phyloP scores from a whole-genome alignment of 2,113 vertebrate genomes.

The Engystomops pustulosus region DNA sequence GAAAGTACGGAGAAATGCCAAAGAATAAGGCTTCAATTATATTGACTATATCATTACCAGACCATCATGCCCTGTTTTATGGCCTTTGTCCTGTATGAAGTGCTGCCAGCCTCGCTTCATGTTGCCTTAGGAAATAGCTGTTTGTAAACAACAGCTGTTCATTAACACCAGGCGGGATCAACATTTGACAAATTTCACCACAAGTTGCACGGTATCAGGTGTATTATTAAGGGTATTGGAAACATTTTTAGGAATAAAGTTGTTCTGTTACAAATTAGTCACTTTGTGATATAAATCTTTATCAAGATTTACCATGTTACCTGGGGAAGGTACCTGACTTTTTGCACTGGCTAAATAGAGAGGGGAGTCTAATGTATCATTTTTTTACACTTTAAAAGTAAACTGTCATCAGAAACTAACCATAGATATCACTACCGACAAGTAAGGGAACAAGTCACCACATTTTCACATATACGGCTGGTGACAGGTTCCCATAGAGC shows the following conservation, averaged over 20 bases:
- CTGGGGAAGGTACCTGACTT: too few species aligned
- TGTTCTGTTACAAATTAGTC: background rate
- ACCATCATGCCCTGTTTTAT: background rate
- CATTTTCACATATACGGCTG: too few species aligned
- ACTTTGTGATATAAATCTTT: too few species aligned
- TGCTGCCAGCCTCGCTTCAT: conserved; percentile 15
- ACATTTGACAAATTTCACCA: background rate
- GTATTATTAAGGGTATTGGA: background rate
- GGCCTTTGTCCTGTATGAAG: background rate
- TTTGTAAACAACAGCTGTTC: background rate
- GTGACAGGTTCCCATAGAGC: too few species aligned
- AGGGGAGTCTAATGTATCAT: too few species aligned
- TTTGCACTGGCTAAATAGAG: too few species aligned
- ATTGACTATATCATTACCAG: conserved; percentile 22
- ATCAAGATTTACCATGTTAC: too few species aligned
- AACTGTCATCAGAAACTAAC: too few species aligned
- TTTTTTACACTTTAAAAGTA: too few species aligned
- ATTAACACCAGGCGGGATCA: background rate
- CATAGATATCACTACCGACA: too few species aligned
- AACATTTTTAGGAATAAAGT: background rate
- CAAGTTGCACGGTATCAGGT: background rate
- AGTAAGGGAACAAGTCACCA: too few species aligned
- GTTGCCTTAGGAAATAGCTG: conserved; percentile 9
- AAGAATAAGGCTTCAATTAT: background rate
- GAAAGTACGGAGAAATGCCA: background rate